Base-by-base conservation (phyloP, 2,113 vertebrate species). In the Gyps fulvus region DNA sequence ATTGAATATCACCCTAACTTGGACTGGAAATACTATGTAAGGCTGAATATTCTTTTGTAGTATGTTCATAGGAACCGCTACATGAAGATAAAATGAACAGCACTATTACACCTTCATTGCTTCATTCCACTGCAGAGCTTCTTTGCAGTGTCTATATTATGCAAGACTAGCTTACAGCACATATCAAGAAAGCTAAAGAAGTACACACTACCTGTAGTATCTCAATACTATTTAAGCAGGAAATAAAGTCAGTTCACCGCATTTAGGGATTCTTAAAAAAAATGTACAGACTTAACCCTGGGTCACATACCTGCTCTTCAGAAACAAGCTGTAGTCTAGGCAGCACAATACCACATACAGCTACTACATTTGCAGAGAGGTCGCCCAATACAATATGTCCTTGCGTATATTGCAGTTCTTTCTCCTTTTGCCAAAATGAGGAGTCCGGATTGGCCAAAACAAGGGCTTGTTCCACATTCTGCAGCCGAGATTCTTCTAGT, bases 331-430 rank as follows among this genome's bases (percentile, higher is more conserved):
- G 91, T 7, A 98, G 97, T 71, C 97, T 97, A n/a, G 99, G 98
- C 20, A 99, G 97, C 10, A 99, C 93, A 65, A 99, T 98, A 15
- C 99, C 99, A 97, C 99, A 99, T 9, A 99, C 98, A 36, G 99
- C 98, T 32, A 99, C 99, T 3, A 99, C 99, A 11, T 84, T 98
- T 31, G 94, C 96, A 91, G 98, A 99, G 31, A 99, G 98, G 96
- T 99, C 99, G 0, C 98, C 93, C 0, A 99, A 99, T 29, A 99
- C 95, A 70, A 99, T 93, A 23, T 99, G 98, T 40, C 99, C 99
- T 43, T 98, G 97, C 6, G 98, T 98, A 31, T 97, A 98, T 3
- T 97, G 98, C 29, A 98, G 95, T 7, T 97, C 96, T 74, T 98
- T 98, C 57, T 99, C 98, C 95, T 98, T 98, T 40, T 95, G 97